A percentile compares a stretch with the other conserved stretches of the same genome.
These are phyloP conservation scores for Mandrillus leucophaeus DNA, from an alignment of 2,113 vertebrate genomes.

Conservation along the genomic window DNA sequence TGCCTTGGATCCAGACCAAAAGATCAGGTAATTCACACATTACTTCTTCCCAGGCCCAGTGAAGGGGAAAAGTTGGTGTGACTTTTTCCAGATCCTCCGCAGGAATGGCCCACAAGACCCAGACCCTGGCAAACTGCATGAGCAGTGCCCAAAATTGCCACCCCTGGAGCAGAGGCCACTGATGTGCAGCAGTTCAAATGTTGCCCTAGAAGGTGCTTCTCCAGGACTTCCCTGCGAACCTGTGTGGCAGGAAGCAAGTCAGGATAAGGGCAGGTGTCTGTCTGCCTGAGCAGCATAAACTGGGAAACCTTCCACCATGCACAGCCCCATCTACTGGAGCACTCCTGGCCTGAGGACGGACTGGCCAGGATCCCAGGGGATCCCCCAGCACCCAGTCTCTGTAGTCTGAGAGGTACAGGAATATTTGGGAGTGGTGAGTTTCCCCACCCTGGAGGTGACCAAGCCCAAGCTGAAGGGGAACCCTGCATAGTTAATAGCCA, in stretches of 20 bases:
- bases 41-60: not conserved
- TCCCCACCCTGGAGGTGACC: not conserved
- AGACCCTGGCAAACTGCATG: not conserved
- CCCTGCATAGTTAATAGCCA: not conserved
- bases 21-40: rapidly evolving
- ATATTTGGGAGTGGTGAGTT: not conserved
- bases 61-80: not conserved
- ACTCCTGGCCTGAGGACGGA: not conserved
- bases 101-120: not conserved
- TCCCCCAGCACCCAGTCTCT: not conserved
- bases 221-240: not conserved
- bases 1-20: not conserved
- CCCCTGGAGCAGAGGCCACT: not conserved
- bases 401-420: not conserved
- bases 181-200: not conserved
- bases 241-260: not conserved
- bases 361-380: not conserved
- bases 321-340: not conserved
- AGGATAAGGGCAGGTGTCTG: not conserved
- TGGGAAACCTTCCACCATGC: rapidly evolving
- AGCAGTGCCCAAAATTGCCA: rapidly evolving
- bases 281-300: not conserved
- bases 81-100: not conserved
- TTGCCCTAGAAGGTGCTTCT: not conserved
- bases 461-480: not conserved